Percentiles rank a stretch among this genome's conserved stretches.
Conservation (phyloP, 2,888 invertebrate species). For the Rosalia funebris region DNA sequence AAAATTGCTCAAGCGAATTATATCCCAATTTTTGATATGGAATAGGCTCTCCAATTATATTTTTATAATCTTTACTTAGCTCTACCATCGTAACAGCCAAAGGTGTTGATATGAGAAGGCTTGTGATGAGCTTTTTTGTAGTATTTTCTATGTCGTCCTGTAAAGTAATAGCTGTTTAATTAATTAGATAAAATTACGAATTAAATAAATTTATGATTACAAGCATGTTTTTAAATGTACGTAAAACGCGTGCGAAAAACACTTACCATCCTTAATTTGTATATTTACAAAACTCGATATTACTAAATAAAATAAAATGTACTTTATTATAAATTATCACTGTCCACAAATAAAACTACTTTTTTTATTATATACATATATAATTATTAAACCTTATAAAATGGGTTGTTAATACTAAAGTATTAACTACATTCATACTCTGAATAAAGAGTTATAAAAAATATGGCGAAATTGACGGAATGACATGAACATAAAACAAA, state of each 20-base stretch:
- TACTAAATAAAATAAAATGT: too few relatives aligned
- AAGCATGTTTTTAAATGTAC: not conserved
- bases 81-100: constrained; percentile 43
- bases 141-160: constrained; percentile 21
- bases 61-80: constrained; percentile 48
- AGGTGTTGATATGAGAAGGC: constrained; percentile 51
- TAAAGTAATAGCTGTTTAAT: too few relatives aligned
- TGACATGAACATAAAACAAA: too few relatives aligned
- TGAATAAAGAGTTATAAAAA: too few relatives aligned
- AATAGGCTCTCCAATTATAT: constrained; percentile 48
- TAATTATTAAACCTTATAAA: too few relatives aligned
- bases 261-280: constrained; percentile 1
- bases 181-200: not conserved
- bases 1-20: constrained; percentile 45
- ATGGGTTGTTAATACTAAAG: too few relatives aligned
- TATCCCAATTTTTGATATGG: constrained; percentile 50
- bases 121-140: constrained; percentile 44
- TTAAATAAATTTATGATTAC: not conserved
- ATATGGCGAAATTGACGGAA: too few relatives aligned
- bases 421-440: too few relatives aligned
- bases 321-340: too few relatives aligned
- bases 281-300: not conserved
- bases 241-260: not conserved
- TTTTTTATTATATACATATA: too few relatives aligned
- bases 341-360: too few relatives aligned